Base-by-base conservation (phyloP, 2,888 invertebrate genomes). In the Mechanitis mazaeus region DNA sequence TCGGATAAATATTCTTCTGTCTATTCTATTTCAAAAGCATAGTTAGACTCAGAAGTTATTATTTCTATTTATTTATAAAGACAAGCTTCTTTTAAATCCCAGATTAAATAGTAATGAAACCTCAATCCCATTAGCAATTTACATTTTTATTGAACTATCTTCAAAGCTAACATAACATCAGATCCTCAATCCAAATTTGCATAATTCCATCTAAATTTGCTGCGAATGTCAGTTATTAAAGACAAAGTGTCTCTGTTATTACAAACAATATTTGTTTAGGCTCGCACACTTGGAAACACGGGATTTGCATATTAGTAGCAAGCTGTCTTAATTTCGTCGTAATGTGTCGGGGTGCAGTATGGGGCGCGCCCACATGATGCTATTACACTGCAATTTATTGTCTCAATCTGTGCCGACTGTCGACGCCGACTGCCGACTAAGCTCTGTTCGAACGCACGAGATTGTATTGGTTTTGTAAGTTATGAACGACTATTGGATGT, bases 281-380 rank as follows among this genome's bases (percentile, higher is more conserved):
- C 74, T 73, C 72, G 71, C 68, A 68, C 67, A 65, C 73, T 71
- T 71, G 71, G 71, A 68, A 20, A 69, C 61, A 68, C 68, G 61
- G 68, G 74, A 87, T 88, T 88, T 87, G 87, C 89, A 89, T 89
- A 86, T 85, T 84, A 81, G 83, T 77, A 77, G 78, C 84, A 84
- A 83, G 83, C 85, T 85, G 85, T 87, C 89, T 88, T 88, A 87
- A 88, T 89, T 88, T 86, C 71, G 74, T 68, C 76, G 79, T 85
- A 85, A 86, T 81, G 77, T 77, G 81, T 75, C 70, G 75, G 78
- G 73, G 77, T 71, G 76, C 72, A 73, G 70, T 62, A 59, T 60
- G 60, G 67, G 66, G 68, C 57, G 72, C 72, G 77, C 81, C 79
- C 83, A 84, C 81, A 83, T 85, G 84, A 79, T 77, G 80, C 77